Evolutionary conservation across 2,888 invertebrate species (phyloP).

Genomic region (Hypomecis atomaria): DNA sequence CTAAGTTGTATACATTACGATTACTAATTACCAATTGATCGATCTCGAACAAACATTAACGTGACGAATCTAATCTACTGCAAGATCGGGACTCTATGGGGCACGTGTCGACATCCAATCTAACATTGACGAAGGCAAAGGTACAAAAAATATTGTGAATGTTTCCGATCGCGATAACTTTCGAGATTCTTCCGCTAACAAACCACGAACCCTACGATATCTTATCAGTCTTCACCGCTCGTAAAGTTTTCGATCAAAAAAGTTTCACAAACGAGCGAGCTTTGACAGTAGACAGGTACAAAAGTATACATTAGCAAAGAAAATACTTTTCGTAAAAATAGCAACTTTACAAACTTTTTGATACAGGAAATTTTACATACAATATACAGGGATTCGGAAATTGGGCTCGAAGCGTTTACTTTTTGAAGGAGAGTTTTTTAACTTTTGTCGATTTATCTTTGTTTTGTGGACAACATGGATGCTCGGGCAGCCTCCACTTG

Average conservation of each 20-base stretch:
- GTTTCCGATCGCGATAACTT: conserved; percentile 68
- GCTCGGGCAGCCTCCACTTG: conserved; percentile 90
- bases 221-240: conserved; percentile 84
- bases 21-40: conserved; percentile 74
- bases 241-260: conserved; percentile 75
- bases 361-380: conserved; percentile 77
- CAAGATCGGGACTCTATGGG: conserved; percentile 72
- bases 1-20: conserved; percentile 80
- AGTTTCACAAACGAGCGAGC: conserved; percentile 73
- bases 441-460: conserved; percentile 82
- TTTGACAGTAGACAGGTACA: conserved; percentile 70
- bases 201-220: conserved; percentile 75
- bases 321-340: conserved; percentile 79
- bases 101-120: conserved; percentile 75
- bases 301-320: conserved; percentile 68
- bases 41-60: conserved; percentile 76
- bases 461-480: conserved; percentile 87
- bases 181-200: conserved; percentile 68
- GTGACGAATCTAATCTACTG: conserved; percentile 77
- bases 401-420: conserved; percentile 79
- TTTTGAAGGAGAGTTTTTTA: conserved; percentile 81
- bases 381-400: conserved; percentile 62
- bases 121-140: conserved; percentile 79
- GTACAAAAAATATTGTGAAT: conserved; percentile 63
- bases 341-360: conserved; percentile 77